These are phyloP conservation scores for Hozukius guyotensis DNA, from an alignment of 2,797 vertebrate species.

Conservation along the genomic window DNA sequence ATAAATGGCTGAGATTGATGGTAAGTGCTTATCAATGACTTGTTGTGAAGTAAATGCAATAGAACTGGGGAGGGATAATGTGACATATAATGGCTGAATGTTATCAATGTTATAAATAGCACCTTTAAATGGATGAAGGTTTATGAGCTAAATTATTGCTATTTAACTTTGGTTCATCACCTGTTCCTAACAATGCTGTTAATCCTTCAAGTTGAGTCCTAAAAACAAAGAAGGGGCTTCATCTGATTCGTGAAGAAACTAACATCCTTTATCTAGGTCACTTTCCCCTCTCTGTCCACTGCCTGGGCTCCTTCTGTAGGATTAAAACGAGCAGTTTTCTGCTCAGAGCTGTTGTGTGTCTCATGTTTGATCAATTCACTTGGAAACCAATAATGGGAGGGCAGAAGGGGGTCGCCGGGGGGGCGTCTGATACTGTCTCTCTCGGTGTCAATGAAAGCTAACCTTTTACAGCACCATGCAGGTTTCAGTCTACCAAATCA, in stretches of 20 bases:
- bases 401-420: not conserved
- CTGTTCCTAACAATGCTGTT: not conserved
- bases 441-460: conserved; percentile 11
- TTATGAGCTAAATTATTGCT: not conserved
- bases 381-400: conserved; percentile 24
- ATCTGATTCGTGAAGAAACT: not conserved
- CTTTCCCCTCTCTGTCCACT: conserved; percentile 6
- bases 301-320: not conserved
- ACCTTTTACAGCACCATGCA: conserved; percentile 19
- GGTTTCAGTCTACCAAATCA: conserved; percentile 9
- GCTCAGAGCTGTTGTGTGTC: conserved; percentile 24
- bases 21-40: too few species aligned
- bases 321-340: conserved; percentile 14
- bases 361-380: conserved; percentile 33
- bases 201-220: not conserved
- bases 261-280: conserved; percentile 33
- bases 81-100: too few species aligned
- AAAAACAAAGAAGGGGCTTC: conserved; percentile 1
- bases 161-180: not conserved
- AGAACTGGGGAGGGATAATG: too few species aligned
- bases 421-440: conserved; percentile 13
- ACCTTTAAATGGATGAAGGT: not conserved
- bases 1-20: too few species aligned
- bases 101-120: too few species aligned
- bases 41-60: too few species aligned